Evolutionary conservation across 1,140 invertebrate genomes (phyloP).

Genomic region (Panagrolaimus sp.): DNA sequence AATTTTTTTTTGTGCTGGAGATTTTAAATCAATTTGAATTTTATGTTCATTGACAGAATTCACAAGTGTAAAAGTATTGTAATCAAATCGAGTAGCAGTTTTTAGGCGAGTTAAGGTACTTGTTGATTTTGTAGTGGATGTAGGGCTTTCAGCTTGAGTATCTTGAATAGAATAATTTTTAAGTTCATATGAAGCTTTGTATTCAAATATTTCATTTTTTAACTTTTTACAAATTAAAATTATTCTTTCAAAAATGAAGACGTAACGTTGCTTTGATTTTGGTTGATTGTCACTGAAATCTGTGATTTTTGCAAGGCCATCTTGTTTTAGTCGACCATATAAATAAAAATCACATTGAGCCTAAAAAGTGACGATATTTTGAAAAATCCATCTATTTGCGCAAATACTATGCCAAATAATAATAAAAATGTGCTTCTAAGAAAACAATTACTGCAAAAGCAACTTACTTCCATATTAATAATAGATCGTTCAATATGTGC

Average conservation of each 20-base stretch:
- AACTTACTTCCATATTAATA: background rate
- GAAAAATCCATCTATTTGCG: too few relatives aligned
- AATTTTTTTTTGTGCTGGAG: too few relatives aligned
- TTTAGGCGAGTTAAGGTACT: too few relatives aligned
- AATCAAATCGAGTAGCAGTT: too few relatives aligned
- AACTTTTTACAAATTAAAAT: constrained; percentile 8
- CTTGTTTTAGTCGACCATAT: background rate
- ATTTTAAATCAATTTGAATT: too few relatives aligned
- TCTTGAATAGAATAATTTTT: background rate
- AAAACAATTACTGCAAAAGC: too few relatives aligned
- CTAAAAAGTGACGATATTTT: too few relatives aligned
- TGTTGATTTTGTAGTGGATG: background rate
- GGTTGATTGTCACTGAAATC: background rate
- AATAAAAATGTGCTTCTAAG: too few relatives aligned
- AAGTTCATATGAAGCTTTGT: background rate
- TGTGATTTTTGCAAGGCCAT: background rate
- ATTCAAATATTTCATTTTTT: background rate
- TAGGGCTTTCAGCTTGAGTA: background rate
- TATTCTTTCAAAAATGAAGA: constrained; percentile 6
- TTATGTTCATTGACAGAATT: too few relatives aligned
- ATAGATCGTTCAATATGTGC: constrained; percentile 6
- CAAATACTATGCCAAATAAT: too few relatives aligned
- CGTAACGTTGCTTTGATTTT: constrained; percentile 5
- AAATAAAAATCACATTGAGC: background rate
- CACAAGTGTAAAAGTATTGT: too few relatives aligned